phyloP scores from a whole-genome alignment of 2,113 vertebrate genomes.

The Ciconia maguari region DNA sequence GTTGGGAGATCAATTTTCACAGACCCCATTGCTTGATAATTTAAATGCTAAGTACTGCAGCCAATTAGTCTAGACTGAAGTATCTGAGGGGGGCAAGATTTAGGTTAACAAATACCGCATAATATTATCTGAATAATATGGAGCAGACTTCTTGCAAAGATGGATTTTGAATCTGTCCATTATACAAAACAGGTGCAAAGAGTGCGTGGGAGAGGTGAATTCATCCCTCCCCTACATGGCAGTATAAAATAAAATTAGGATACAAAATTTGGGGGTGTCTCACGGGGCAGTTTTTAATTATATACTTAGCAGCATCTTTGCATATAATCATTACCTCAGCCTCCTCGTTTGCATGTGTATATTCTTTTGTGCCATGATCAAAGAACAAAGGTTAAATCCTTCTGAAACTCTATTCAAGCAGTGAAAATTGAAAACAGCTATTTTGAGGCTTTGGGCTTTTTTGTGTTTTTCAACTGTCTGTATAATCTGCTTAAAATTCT shows the following conservation, averaged over 20 bases:
- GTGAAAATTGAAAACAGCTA: slow-evolving; percentile 53
- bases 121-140: slow-evolving; percentile 34
- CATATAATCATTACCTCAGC: slow-evolving; percentile 64
- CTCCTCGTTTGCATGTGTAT: slow-evolving; percentile 46
- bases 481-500: slow-evolving; percentile 38
- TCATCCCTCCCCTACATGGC: slow-evolving; percentile 34
- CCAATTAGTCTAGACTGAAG: slow-evolving; percentile 48
- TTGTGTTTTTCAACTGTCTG: neutral
- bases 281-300: slow-evolving; percentile 64
- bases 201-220: slow-evolving; percentile 54
- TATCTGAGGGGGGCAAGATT: slow-evolving; percentile 39
- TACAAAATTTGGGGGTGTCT: slow-evolving; percentile 56
- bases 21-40: neutral
- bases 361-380: slow-evolving; percentile 58
- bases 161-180: slow-evolving; percentile 23
- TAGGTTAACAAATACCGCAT: slow-evolving; percentile 51
- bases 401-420: slow-evolving; percentile 54
- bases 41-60: slow-evolving; percentile 52
- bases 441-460: slow-evolving; percentile 8
- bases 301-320: slow-evolving; percentile 52
- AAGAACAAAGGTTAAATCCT: slow-evolving; percentile 68
- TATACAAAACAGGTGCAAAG: slow-evolving; percentile 47
- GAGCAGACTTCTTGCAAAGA: slow-evolving; percentile 16
- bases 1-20: slow-evolving; percentile 7
- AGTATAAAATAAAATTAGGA: slow-evolving; percentile 61